Base-by-base conservation (phyloP, 2,888 invertebrate species). In the Drosophila merina region DNA sequence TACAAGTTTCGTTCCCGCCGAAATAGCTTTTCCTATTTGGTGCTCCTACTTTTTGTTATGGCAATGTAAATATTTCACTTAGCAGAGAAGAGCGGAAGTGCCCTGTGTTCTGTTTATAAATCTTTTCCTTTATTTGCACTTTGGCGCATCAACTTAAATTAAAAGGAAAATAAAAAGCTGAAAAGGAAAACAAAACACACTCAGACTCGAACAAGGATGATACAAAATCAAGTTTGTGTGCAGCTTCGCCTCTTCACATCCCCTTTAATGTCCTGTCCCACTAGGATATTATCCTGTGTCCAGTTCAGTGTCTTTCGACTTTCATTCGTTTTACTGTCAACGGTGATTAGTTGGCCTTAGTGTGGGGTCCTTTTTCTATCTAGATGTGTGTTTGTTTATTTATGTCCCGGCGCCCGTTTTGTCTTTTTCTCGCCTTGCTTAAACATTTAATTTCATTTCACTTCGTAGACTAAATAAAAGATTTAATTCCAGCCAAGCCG, bases 341-440 rank as follows among this genome's bases (percentile, higher is more conserved):
- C 86, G 74, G 86, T 75, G 86, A 84, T 84, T 84, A 85, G 80
- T 84, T 74, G 74, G 88, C 76, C 74, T 84, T 86, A 80, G 76
- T 59, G 38, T 40, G 38, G 31, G 47, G 2, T 14, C 9, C 38
- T 4, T 20, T 4, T 6, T 36, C 36, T 28, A 20, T 47, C n/a
- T 28, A 14, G 56, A 0, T 56, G 30, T 48, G 20, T 31, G 57
- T 31, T 50, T 55, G 36, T 38, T 31, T 64, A 10, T 67, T 51
- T 52, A 3, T 52, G 40, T 30, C 9, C 26, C 26, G 14, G 14
- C 9, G 31, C n/a, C 51, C 26, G 31, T 48, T 42, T 42, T 51
- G 52, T 60, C 60, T 40, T 49, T 33, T 33, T 33, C 20, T 12
- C 60, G 40, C 48, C 28, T 48, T 8, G 47, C 56, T 49, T 12